Evolutionary conservation across 2,797 vertebrate genomes (phyloP).

Genomic region (Pelodytes ibericus): DNA sequence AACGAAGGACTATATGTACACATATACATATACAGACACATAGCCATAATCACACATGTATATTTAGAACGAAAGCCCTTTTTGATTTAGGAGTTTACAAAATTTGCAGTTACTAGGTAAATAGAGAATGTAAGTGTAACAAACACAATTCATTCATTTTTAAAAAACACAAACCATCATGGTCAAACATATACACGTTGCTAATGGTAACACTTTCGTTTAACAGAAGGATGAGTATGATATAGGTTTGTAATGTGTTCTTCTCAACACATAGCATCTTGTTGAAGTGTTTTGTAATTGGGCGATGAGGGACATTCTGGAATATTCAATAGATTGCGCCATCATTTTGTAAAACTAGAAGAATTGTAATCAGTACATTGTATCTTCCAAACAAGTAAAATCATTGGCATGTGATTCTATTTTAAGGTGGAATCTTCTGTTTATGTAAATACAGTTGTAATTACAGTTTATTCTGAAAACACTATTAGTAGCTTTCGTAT

Average conservation of each 20-base stretch:
- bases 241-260: neutral
- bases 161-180: too few species aligned
- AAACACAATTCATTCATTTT: too few species aligned
- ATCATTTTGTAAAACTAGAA: neutral
- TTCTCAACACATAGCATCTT: neutral
- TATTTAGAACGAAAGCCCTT: too few species aligned
- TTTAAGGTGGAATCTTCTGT: constrained; percentile 43
- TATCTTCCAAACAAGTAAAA: constrained; percentile 10
- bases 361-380: constrained; percentile 34
- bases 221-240: neutral
- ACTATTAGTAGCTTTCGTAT: constrained; percentile 42
- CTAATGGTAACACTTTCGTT: too few species aligned
- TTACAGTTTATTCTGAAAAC: constrained; percentile 51
- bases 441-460: constrained; percentile 47
- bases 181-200: too few species aligned
- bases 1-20: too few species aligned
- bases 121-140: too few species aligned
- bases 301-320: neutral
- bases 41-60: too few species aligned
- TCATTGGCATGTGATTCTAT: constrained; percentile 15
- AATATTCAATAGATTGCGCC: neutral
- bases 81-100: too few species aligned
- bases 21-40: too few species aligned
- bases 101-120: too few species aligned
- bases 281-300: neutral